Conservation (phyloP, 1,140 invertebrate genomes). For the Drosophila littoralis region DNA sequence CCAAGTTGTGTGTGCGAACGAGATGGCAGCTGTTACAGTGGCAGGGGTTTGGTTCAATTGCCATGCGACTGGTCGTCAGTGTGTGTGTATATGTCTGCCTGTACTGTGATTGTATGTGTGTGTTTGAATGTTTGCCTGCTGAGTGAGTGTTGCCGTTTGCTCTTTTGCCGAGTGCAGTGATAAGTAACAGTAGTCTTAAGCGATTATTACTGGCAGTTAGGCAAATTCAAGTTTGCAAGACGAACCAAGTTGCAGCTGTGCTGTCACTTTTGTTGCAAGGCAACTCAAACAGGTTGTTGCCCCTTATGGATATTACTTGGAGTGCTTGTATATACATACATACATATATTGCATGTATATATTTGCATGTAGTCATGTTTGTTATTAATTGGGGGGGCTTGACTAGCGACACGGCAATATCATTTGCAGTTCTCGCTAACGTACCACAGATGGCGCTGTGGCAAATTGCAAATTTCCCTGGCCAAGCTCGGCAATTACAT, state of each 20-base stretch:
- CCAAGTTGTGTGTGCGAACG: slow-evolving; percentile 43
- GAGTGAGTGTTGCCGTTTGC: slow-evolving; percentile 28
- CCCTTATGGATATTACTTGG: slow-evolving; percentile 10
- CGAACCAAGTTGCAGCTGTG: not conserved
- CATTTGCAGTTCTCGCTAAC: slow-evolving; percentile 22
- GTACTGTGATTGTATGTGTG: slow-evolving; percentile 18
- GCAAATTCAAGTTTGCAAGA: slow-evolving; percentile 3
- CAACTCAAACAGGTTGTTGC: slow-evolving; percentile 27
- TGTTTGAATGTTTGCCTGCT: slow-evolving; percentile 10
- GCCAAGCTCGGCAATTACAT: slow-evolving; percentile 48
- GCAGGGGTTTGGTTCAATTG: slow-evolving; percentile 74
- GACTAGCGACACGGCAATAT: slow-evolving; percentile 1
- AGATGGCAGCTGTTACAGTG: slow-evolving; percentile 53
- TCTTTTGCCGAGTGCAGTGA: slow-evolving; percentile 21
- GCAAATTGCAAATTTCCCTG: slow-evolving; percentile 44
- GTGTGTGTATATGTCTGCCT: slow-evolving; percentile 24
- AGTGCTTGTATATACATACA: too few relatives aligned
- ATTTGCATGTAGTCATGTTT: not conserved
- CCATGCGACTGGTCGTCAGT: slow-evolving; percentile 71
- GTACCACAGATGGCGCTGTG: slow-evolving; percentile 55
- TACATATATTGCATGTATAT: not conserved
- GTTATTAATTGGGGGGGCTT: slow-evolving; percentile 39
- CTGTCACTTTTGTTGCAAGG: slow-evolving; percentile 10
- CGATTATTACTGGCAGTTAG: slow-evolving; percentile 27
- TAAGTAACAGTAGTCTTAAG: slow-evolving; percentile 27